Evolutionary conservation across 2,888 invertebrate genomes (phyloP), one percentile per base, ranked within the genome.

Genomic region (Aporophyla nigra): DNA sequence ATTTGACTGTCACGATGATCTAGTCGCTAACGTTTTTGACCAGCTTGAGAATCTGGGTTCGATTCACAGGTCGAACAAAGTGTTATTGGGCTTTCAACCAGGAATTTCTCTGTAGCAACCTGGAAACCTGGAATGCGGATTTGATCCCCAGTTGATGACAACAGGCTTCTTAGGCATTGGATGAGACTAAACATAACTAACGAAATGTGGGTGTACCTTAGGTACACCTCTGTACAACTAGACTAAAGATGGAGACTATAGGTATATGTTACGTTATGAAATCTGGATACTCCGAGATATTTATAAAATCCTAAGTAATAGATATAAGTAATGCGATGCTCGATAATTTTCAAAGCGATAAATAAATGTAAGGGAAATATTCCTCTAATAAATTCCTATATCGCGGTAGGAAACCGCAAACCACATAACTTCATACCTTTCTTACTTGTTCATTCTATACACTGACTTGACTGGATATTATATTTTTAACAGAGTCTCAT

Each of bases 331-430:
- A 71, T 33, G 21, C 21, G 43, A 83, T 70, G 69, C 53, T 67
- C 21, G 14, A 24, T 6, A 49, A 69, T n/a, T 68, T 40, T 51
- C 40, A n/a, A 27, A 24, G 12, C 43, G 7, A 70, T n/a, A 63
- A 72, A 51, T 76, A 53, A 33, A n/a, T 58, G n/a, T 58, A 65
- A 74, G 24, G 65, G 51, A 76, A 78, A 82, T 79, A 84, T 80
- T 87, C 71, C 67, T 84, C 40, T 56, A 67, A 80, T 81, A 76
- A 77, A 87, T 86, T 87, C 78, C 63, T 72, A 24, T 27, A 61
- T n/a, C 40, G 79, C 77, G 86, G 88, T 78, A 51, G 63, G 73
- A 76, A 82, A 86, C 87, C 87, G 67, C 88, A 87, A 86, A 86
- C 88, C 86, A 69, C 81, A 80, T 74, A 69, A 77, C 81, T 86